Base-by-base conservation (phyloP, 2,888 invertebrate species). In the Hylaea fasciaria region DNA sequence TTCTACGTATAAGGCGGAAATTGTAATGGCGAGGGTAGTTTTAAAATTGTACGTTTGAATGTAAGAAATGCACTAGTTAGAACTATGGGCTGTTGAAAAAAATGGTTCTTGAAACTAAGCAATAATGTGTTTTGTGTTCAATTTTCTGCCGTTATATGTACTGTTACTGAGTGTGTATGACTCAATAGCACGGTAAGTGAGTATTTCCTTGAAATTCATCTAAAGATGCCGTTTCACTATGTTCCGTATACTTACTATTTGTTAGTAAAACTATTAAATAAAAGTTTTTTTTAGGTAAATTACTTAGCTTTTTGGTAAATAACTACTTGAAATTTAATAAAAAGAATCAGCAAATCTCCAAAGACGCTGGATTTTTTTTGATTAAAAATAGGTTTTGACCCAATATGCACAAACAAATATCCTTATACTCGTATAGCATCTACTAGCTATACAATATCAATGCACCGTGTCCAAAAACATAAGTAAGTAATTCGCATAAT, bases 41-140 rank as follows among this genome's bases (percentile, higher is more conserved):
- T 11, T 55, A 57, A 58, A 46, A 29, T 60, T 50, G 64, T 57
- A 13, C 16, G 16, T 12, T 35, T 66, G 69, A 69, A 74, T 72
- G 71, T 57, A 68, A 76, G 73, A 71, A 73, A 77, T 73, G 70
- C 50, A 55, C 69, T 76, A 73, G 72, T 61, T 68, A 71, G 65
- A 68, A 65, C 64, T 69, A 69, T 66, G 64, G 64, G 17, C 47
- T 63, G 50, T 60, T 56, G 49, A 57, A 61, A 61, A 53, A 57
- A 58, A 45, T 50, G 40, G 35, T 60, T 66, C 60, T 58, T 37
- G 39, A 56, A 58, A 63, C 58, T 63, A 51, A 50, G 28, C 35
- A n/a, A 32, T 32, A n/a, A 1, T 9, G 10, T 32, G 10, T 32
- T 32, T 9, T 10, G 32, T 32, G 22, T 2, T 22, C 22, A 22